phyloP scores from a whole-genome alignment of 2,113 vertebrate species.

The Ammodramus savannarum region DNA sequence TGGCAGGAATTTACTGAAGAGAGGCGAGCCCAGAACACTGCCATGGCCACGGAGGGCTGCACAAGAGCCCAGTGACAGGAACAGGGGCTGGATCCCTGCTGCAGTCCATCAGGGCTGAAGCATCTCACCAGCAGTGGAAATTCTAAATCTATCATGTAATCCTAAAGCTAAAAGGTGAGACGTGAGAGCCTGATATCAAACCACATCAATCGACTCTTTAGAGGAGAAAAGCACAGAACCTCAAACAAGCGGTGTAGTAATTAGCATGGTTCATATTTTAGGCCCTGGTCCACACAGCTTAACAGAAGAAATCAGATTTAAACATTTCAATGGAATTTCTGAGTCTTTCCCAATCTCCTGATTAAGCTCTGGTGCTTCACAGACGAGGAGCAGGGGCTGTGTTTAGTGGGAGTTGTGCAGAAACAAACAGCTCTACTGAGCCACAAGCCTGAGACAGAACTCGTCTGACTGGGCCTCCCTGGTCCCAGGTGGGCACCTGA shows the following conservation, averaged over 20 bases:
- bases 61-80: rapidly evolving
- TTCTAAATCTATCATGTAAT: neutral
- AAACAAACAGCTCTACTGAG: neutral
- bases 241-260: neutral
- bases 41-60: rapidly evolving
- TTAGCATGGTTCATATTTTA: neutral
- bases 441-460: neutral
- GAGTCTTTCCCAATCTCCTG: neutral
- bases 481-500: neutral
- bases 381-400: rapidly evolving
- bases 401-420: neutral
- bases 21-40: neutral
- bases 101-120: neutral
- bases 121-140: neutral
- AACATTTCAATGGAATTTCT: neutral
- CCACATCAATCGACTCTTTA: neutral
- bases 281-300: neutral
- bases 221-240: neutral
- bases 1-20: neutral
- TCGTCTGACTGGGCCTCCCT: rapidly evolving
- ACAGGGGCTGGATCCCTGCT: neutral
- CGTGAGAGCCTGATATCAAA: neutral
- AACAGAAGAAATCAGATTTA: neutral
- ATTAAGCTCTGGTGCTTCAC: neutral
- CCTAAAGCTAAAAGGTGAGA: neutral